Conservation (phyloP, 2,888 invertebrate genomes). For the Eupithecia subumbrata region DNA sequence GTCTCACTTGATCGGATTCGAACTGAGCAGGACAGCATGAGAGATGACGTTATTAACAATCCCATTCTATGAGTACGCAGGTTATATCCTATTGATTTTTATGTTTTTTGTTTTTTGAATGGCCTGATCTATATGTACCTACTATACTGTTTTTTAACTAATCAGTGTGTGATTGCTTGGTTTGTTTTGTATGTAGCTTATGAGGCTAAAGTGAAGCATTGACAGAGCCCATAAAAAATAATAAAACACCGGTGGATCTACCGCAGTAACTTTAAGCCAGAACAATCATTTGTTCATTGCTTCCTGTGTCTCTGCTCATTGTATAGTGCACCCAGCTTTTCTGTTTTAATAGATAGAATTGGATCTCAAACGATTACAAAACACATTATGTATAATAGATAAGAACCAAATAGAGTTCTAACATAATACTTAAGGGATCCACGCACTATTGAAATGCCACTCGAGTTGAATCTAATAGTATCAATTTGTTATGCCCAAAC, state of each 20-base stretch:
- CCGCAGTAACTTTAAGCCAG: background rate
- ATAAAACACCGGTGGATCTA: background rate
- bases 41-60: too few species aligned
- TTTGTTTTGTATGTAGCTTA: conserved; percentile 21
- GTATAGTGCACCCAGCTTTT: background rate
- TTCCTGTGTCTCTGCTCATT: background rate
- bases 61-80: background rate
- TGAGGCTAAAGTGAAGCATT: background rate
- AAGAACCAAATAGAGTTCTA: too few species aligned
- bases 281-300: background rate
- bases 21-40: too few species aligned
- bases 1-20: too few species aligned
- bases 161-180: conserved; percentile 14
- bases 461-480: background rate
- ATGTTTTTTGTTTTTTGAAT: background rate
- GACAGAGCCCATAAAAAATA: background rate
- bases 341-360: background rate
- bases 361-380: background rate
- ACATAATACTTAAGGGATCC: background rate
- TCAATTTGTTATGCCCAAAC: background rate
- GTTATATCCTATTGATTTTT: background rate
- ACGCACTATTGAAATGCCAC: background rate
- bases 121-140: background rate
- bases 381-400: background rate
- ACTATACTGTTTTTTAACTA: background rate